These are phyloP conservation scores for Linurgus olivaceus DNA, from an alignment of 2,797 vertebrate species.

Conservation along the genomic window DNA sequence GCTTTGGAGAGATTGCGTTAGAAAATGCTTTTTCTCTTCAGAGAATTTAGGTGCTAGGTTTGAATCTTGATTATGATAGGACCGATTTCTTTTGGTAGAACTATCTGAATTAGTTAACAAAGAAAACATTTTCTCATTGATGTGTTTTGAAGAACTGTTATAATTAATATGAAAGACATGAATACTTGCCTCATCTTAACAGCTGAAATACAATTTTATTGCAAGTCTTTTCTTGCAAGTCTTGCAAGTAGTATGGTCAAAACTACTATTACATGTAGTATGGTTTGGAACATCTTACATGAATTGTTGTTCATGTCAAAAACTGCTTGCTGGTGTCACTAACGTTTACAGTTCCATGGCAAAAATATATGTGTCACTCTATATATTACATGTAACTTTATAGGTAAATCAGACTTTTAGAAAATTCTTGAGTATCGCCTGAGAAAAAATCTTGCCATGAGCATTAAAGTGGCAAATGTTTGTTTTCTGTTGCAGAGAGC, in stretches of 20 bases:
- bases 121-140: neutral
- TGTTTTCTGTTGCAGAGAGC: neutral
- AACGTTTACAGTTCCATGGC: neutral
- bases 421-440: neutral
- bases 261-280: neutral
- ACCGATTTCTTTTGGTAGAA: neutral
- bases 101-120: neutral
- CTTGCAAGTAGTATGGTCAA: neutral
- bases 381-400: neutral
- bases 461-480: neutral
- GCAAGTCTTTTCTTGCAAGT: neutral
- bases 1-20: neutral
- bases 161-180: neutral
- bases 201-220: neutral
- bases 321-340: neutral
- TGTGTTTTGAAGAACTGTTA: neutral
- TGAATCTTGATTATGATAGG: neutral
- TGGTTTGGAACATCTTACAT: neutral
- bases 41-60: neutral
- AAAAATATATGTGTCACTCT: neutral
- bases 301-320: neutral
- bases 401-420: neutral
- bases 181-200: neutral
- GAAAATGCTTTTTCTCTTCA: neutral
- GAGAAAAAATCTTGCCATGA: neutral